A percentile compares a stretch with the other conserved stretches of the same genome.
These are phyloP conservation scores for Porites rus DNA, from an alignment of 92 coral and sea anemone genomes.

Conservation along the genomic window DNA sequence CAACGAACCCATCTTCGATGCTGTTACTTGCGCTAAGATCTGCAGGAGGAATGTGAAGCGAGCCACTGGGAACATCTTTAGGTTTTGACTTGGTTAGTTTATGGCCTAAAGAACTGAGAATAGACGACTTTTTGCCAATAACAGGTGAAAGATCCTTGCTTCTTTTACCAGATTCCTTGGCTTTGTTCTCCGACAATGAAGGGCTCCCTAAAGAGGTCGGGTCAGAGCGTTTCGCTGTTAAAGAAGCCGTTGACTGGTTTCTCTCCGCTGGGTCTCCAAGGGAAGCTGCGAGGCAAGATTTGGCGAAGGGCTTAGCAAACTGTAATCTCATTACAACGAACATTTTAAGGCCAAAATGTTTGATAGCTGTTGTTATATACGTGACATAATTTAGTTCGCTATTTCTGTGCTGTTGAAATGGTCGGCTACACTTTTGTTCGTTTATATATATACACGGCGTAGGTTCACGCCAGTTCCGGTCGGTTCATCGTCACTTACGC, in stretches of 20 bases:
- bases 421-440: not conserved
- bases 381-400: not conserved
- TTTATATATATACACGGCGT: not conserved
- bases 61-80: constrained; percentile 43
- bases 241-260: constrained; percentile 9
- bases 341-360: not conserved
- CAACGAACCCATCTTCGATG: constrained; percentile 61
- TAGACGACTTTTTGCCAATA: constrained; percentile 50
- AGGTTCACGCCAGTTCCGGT: not conserved
- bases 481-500: not conserved
- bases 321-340: not conserved
- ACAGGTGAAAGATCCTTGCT: constrained; percentile 15
- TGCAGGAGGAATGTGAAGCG: constrained; percentile 3
- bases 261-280: constrained; percentile 16
- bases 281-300: not conserved
- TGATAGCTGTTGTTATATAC: not conserved
- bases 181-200: constrained; percentile 3
- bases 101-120: constrained; percentile 77
- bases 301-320: constrained; percentile 11
- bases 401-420: not conserved
- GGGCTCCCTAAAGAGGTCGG: constrained; percentile 21
- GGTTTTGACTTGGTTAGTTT: constrained; percentile 71
- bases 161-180: constrained; percentile 3
- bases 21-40: constrained; percentile 20
- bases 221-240: not conserved